A percentile compares a stretch with the other conserved stretches of the same genome.
phyloP scores from a whole-genome alignment of 2,888 invertebrate species.

The Carterocephalus palaemon region DNA sequence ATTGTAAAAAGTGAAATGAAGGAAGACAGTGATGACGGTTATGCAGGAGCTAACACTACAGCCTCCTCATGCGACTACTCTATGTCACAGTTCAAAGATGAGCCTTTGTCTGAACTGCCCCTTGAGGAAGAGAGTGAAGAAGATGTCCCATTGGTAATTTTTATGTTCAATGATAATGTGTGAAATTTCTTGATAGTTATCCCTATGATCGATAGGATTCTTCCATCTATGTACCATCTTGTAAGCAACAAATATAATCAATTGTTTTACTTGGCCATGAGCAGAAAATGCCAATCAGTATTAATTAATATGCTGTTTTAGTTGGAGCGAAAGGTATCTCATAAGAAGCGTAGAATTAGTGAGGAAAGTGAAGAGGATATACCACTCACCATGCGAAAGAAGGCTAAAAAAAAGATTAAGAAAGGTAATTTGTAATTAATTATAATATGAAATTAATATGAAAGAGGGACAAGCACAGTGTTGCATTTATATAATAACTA shows the following conservation, averaged over 20 bases:
- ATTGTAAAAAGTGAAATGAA: constrained; percentile 54
- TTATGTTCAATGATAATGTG: no score
- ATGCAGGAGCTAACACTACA: constrained; percentile 69
- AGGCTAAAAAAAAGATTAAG: constrained; percentile 81
- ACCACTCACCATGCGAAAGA: constrained; percentile 83
- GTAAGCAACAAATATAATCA: no score
- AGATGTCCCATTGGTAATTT: constrained; percentile 87
- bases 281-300: no score
- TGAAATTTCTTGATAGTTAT: no score
- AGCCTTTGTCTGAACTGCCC: constrained; percentile 69
- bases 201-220: no score
- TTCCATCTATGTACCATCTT: no score
- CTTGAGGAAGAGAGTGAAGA: constrained; percentile 82
- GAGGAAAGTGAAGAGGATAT: constrained; percentile 87
- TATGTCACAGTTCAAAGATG: constrained; percentile 83
- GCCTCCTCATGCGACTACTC: constrained; percentile 86
- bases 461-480: no score
- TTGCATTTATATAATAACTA: no score
- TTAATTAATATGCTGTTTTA: no score
- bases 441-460: no score
- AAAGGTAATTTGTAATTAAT: constrained; percentile 72
- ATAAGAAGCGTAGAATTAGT: constrained; percentile 61
- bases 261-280: no score
- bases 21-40: constrained; percentile 61
- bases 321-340: constrained; percentile 48